Evolutionary conservation across 2,113 vertebrate species (phyloP).

Genomic region (Telmatochromis sp.): DNA sequence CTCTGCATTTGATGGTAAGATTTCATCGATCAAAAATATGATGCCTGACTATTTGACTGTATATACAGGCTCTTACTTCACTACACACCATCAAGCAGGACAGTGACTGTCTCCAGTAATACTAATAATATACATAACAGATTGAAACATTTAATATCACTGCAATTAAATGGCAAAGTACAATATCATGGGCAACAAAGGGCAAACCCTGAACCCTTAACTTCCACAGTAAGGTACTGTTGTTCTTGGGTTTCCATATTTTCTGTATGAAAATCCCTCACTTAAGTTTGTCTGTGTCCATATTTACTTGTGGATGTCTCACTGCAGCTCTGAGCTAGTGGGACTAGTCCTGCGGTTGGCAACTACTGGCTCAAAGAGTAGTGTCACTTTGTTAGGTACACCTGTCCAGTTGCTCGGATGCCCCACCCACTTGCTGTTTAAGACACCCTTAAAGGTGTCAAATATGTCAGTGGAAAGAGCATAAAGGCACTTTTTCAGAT

Average conservation of each 20-base stretch:
- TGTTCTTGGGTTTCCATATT: neutral
- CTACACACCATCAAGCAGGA: neutral
- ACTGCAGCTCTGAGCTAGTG: neutral
- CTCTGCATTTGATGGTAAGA: neutral
- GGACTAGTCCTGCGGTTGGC: neutral
- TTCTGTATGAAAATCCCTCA: neutral
- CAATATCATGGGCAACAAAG: neutral
- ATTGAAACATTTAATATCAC: neutral
- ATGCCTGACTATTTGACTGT: neutral
- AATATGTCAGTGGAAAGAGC: neutral
- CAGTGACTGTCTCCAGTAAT: neutral
- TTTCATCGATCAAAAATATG: neutral
- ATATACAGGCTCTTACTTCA: neutral
- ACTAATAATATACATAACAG: neutral
- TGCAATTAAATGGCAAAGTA: neutral
- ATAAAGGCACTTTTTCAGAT: neutral
- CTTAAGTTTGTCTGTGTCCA: neutral
- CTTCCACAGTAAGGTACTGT: neutral
- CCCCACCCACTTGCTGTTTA: neutral
- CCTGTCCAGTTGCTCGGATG: neutral
- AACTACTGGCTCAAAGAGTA: neutral
- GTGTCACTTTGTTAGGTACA: neutral
- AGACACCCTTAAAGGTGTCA: neutral
- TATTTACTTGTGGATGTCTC: neutral
- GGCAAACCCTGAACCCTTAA: neutral